Evolutionary conservation across 2,113 vertebrate species (phyloP).

Genomic region (Galbula dea): DNA sequence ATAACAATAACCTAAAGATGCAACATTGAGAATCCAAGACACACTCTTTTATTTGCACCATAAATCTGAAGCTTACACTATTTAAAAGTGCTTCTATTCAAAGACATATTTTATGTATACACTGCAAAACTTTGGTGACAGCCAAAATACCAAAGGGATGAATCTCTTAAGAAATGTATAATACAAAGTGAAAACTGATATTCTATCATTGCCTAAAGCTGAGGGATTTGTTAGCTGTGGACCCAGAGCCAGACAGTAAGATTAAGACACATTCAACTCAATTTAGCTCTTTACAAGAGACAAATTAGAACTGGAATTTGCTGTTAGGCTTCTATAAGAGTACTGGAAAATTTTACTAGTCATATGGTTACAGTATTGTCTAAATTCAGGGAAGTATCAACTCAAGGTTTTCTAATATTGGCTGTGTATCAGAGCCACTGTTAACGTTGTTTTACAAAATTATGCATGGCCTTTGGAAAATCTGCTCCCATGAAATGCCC

Average conservation of each 20-base stretch:
- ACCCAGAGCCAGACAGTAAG: background rate
- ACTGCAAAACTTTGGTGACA: background rate
- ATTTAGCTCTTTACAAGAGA: rapidly evolving
- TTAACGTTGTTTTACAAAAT: background rate
- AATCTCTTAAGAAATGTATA: background rate
- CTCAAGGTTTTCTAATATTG: background rate
- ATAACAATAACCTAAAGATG: background rate
- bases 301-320: background rate
- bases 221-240: background rate
- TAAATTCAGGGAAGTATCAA: background rate
- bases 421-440: background rate
- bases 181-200: background rate
- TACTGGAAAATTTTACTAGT: background rate
- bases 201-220: background rate
- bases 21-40: background rate
- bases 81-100: background rate
- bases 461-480: background rate
- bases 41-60: background rate
- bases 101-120: background rate
- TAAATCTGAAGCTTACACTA: background rate
- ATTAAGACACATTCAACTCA: background rate
- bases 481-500: background rate
- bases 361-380: background rate
- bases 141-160: background rate
- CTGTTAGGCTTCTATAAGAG: background rate